Base-by-base conservation (phyloP, 2,888 invertebrate species). In the Bellardia bayeri region DNA sequence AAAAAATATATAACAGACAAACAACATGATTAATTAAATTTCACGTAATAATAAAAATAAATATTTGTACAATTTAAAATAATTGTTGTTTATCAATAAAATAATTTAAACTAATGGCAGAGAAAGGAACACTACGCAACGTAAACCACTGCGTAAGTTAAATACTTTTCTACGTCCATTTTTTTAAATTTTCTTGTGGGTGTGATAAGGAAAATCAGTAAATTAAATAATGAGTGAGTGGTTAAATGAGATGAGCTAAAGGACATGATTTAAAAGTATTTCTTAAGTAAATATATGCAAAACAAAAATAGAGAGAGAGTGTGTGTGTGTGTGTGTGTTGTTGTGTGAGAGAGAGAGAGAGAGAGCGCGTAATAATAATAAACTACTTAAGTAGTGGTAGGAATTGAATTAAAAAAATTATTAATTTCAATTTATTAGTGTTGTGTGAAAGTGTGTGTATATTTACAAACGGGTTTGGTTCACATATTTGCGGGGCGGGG, bases 381-480 rank as follows among this genome's bases (percentile, higher is more conserved):
- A 68, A 56, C 56, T 66, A 49, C n/a, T 42, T 56, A 56, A 66
- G 61, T 49, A 30, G 23, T 23, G 54, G 14, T 0, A 37, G 23
- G 40, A 37, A 63, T 64, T 30, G 49, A 61, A 49, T 33, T 78
- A 56, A 40, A 56, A 40, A 78, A 54, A 6, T 71, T 78, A 37
- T 33, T 51, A 30, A 58, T 33, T 51, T 49, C n/a, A 71, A 51
- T 71, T 74, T 40, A 66, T 49, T 75, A 68, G 66, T 40, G 23
- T 82, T 58, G n/a, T 33, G 16, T 23, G 45, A 23, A 13, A 16
- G 8, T 30, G 33, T 11, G 14, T 51, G 9, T 42, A 4, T 23
- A 16, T 40, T 87, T 87, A 87, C 82, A 87, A 40, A 16, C 87
- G 87, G 16, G 87, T 87, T 75, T 87, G 87, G 82, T 87, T 85